phyloP scores from a whole-genome alignment of 2,888 invertebrate species.

The Thereva nobilitata region DNA sequence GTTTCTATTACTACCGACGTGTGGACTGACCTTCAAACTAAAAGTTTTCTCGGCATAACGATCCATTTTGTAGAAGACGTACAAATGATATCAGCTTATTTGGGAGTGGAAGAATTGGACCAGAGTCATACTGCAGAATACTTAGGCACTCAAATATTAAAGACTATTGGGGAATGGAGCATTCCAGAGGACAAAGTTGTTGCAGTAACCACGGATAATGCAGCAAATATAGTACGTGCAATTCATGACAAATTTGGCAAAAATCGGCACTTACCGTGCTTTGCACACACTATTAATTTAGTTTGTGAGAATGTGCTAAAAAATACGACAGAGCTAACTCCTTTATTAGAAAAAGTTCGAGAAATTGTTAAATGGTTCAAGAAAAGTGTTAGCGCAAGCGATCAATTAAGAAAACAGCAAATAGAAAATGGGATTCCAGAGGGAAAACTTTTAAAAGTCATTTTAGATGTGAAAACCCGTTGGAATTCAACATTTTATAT shows the following conservation, averaged over 20 bases:
- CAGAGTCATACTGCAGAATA: slow-evolving; percentile 43
- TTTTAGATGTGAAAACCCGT: slow-evolving; percentile 42
- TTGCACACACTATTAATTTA: slow-evolving; percentile 40
- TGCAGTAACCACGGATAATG: slow-evolving; percentile 43
- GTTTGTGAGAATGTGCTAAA: not conserved
- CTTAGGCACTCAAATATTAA: slow-evolving; percentile 37
- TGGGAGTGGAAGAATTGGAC: slow-evolving; percentile 41
- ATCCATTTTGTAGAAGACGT: slow-evolving; percentile 36
- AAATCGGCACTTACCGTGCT: slow-evolving; percentile 42
- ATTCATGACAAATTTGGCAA: slow-evolving; percentile 41
- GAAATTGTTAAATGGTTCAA: too few relatives aligned
- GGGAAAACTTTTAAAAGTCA: slow-evolving; percentile 36
- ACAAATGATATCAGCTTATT: slow-evolving; percentile 35
- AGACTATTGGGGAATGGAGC: slow-evolving; percentile 40
- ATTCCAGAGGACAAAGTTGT: slow-evolving; percentile 40
- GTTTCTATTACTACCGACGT: slow-evolving; percentile 39
- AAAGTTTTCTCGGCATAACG: slow-evolving; percentile 41
- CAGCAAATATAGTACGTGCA: slow-evolving; percentile 43
- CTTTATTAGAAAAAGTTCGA: slow-evolving; percentile 42
- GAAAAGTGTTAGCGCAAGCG: slow-evolving; percentile 41
- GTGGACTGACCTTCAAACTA: slow-evolving; percentile 42
- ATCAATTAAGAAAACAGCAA: slow-evolving; percentile 38
- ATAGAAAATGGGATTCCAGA: not conserved
- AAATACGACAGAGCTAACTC: not conserved
- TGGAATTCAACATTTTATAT: slow-evolving; percentile 44